Conservation (phyloP, 2,797 vertebrate genomes). For the Antrozous pallidus region DNA sequence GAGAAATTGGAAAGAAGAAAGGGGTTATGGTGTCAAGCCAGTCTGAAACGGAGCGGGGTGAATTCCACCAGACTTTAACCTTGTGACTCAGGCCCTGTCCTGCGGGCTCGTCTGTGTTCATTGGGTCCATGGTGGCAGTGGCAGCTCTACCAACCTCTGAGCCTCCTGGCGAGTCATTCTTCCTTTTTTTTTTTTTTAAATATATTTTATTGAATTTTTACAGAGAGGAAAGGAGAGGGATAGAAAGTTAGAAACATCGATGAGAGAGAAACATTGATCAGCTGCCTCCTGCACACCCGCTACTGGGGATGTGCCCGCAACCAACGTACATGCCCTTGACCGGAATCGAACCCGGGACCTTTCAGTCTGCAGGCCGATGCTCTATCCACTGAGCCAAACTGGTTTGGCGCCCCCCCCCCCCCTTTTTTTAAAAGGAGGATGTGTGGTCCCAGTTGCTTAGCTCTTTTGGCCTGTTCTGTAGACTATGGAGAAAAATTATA, state of each 20-base stretch:
- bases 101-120: neutral
- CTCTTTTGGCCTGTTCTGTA: neutral
- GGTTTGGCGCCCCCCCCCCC: no score
- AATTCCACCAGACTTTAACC: neutral
- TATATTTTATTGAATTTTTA: no score
- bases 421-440: neutral
- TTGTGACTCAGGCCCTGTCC: neutral
- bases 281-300: no score
- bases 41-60: neutral
- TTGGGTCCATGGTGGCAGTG: no score
- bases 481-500: neutral
- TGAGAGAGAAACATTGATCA: no score
- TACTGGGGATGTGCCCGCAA: no score
- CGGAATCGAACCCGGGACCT: no score
- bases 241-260: no score
- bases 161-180: neutral
- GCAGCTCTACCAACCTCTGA: neutral
- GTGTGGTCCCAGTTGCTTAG: neutral
- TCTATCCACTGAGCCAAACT: no score
- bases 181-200: neutral
- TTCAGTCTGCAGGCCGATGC: no score
- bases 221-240: no score
- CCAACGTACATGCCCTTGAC: no score
- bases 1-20: neutral
- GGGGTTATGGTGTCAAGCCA: neutral